phyloP scores from a whole-genome alignment of 2,888 invertebrate species.

The Patella caerulea region DNA sequence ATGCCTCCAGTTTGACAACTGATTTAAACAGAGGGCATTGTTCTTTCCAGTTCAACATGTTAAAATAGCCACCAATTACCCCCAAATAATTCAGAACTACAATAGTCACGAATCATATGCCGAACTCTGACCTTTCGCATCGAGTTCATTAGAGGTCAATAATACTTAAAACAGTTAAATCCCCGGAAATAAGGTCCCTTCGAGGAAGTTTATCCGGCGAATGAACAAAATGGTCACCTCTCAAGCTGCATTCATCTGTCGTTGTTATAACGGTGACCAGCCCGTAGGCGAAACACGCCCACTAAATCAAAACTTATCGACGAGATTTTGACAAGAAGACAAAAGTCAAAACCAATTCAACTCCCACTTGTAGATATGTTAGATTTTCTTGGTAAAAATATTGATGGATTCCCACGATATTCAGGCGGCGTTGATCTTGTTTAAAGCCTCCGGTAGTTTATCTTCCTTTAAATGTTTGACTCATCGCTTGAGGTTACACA shows the following conservation, averaged over 20 bases:
- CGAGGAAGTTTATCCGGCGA: background rate
- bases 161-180: slow-evolving; percentile 7
- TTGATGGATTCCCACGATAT: too few species aligned
- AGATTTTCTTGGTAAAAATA: too few species aligned
- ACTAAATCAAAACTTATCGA: background rate
- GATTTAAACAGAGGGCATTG: too few species aligned
- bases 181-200: background rate
- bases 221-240: background rate
- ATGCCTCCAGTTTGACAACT: too few species aligned
- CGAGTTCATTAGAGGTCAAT: slow-evolving; percentile 11
- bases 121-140: background rate
- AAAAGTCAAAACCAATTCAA: slow-evolving; percentile 7
- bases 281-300: background rate
- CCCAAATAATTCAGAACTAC: too few species aligned
- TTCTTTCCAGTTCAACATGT: too few species aligned
- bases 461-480: too few species aligned
- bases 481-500: too few species aligned
- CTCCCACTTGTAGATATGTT: too few species aligned
- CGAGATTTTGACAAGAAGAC: background rate
- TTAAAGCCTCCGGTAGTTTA: too few species aligned
- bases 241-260: background rate
- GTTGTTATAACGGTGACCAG: background rate
- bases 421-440: too few species aligned
- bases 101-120: background rate
- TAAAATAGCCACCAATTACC: too few species aligned